Evolutionary conservation across 1,140 invertebrate species (phyloP).

Genomic region (Danaus melanippus): DNA sequence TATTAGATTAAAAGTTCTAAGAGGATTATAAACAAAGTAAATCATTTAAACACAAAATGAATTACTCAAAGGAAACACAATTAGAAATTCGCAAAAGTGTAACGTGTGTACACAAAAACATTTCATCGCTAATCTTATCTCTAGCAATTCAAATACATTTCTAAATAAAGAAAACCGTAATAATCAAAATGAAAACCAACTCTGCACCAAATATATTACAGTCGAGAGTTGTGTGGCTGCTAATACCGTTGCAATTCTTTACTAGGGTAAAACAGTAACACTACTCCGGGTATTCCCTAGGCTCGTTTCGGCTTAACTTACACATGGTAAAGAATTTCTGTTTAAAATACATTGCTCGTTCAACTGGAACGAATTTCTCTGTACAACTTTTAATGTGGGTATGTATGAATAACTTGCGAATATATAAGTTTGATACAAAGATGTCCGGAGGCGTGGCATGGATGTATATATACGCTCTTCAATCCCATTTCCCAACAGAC

Average conservation of each 20-base stretch:
- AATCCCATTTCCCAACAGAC: conserved; percentile 24
- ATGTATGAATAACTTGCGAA: conserved; percentile 41
- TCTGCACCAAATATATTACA: conserved; percentile 28
- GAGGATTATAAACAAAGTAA: too few species aligned
- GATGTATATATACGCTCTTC: background rate
- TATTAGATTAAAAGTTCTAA: too few species aligned
- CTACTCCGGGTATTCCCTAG: conserved; percentile 51
- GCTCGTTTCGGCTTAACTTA: conserved; percentile 1
- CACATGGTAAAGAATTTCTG: too few species aligned
- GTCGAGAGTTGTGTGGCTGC: conserved; percentile 30
- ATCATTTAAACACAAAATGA: too few species aligned
- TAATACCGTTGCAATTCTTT: conserved; percentile 39
- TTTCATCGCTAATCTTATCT: conserved; percentile 32
- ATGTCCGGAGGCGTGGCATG: too few species aligned
- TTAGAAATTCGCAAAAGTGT: conserved; percentile 16
- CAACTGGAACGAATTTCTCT: too few species aligned
- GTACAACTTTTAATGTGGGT: conserved; percentile 1
- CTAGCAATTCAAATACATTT: conserved; percentile 26
- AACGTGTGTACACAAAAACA: conserved; percentile 28
- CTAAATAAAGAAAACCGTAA: conserved; percentile 20
- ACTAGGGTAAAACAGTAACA: conserved; percentile 33
- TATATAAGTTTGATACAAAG: too few species aligned
- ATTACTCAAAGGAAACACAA: conserved; percentile 2
- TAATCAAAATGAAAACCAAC: conserved; percentile 23
- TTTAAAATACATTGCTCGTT: too few species aligned